phyloP scores from a whole-genome alignment of 2,888 invertebrate species.

The Phoronis australis region DNA sequence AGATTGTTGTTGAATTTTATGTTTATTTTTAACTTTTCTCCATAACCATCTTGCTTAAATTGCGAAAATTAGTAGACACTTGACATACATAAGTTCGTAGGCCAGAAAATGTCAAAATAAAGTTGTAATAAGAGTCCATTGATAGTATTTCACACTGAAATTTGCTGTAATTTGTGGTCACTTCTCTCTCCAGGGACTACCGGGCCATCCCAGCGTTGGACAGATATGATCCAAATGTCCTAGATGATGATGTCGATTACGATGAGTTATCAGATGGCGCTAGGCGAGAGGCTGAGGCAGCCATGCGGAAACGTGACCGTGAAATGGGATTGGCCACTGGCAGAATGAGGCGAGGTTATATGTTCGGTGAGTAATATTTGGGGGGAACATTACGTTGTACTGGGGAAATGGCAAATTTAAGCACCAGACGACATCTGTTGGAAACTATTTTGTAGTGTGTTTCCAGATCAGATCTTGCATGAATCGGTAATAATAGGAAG shows the following conservation, averaged over 20 bases:
- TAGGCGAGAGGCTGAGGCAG: slow-evolving; percentile 84
- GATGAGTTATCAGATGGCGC: slow-evolving; percentile 76
- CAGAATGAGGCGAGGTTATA: slow-evolving; percentile 69
- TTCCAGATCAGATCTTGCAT: too few species aligned
- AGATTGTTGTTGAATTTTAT: too few species aligned
- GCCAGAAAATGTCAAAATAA: too few species aligned
- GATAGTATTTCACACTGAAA: too few species aligned
- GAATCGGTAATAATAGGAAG: too few species aligned
- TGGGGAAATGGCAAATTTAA: neutral
- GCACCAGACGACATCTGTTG: neutral
- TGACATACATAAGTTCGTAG: too few species aligned
- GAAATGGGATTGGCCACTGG: slow-evolving; percentile 55
- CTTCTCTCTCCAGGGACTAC: slow-evolving; percentile 74
- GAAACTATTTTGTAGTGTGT: neutral
- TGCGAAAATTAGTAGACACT: too few species aligned
- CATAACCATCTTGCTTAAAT: too few species aligned
- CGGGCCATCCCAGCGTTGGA: slow-evolving; percentile 93
- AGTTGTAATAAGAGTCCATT: too few species aligned
- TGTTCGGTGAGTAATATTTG: slow-evolving; percentile 71
- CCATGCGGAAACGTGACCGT: slow-evolving; percentile 78
- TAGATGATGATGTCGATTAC: slow-evolving; percentile 81
- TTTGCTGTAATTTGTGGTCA: too few species aligned
- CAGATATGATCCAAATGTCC: slow-evolving; percentile 76
- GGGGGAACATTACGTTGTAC: too few species aligned
- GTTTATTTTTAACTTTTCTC: too few species aligned